Base-by-base conservation (phyloP, 2,797 vertebrate genomes). In the Oreochromis mossambicus region DNA sequence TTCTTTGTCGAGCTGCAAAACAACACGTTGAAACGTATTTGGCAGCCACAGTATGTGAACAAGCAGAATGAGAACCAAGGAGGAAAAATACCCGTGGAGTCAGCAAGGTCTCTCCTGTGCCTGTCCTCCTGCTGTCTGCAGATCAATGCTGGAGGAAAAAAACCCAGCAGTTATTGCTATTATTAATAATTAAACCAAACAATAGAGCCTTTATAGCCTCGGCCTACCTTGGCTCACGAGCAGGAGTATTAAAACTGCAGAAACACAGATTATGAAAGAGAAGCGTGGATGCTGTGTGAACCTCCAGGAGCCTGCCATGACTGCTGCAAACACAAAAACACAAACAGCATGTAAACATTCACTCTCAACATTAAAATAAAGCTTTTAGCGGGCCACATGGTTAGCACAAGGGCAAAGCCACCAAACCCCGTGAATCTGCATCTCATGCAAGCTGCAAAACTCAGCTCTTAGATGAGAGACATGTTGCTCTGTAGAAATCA, bases 201-300 rank as follows among this genome's bases (percentile, higher is more conserved):
- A 6, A 5, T 26, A 24, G 2, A 3, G 26, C 5, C 50, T 15
- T 13, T 51, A 7, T 1, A 2, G n/a, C 15, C 17, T 75, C 1
- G 9, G 88, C 91, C 7, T 54, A 96, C 96, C 95, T 87, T 58
- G 88, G 52, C 86, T 85, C 85, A 91, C 63, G 88, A 96, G 84
- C 78, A 91, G n/a, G 73, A 95, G 68, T 3, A 95, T 87, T 7
- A 86, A 54, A 46, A 90, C 1, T 5, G 88, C 7, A 46, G 89
- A 83, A 13, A 85, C 78, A 8, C 83, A 87, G 81, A 87, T 46
- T 8, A 68, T 68, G 3, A 93, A 48, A 38, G 85, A 81, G 82
- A 93, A 61, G 56, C 84, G 80, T 12, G 81, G 87, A 77, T 8
- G 89, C 58, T 52, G 83, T 13, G 68, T 66, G 21, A 51, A 29